A percentile compares a stretch with the other conserved stretches of the same genome.
phyloP scores from a whole-genome alignment of 2,113 vertebrate species.

The Mungos mungo region DNA sequence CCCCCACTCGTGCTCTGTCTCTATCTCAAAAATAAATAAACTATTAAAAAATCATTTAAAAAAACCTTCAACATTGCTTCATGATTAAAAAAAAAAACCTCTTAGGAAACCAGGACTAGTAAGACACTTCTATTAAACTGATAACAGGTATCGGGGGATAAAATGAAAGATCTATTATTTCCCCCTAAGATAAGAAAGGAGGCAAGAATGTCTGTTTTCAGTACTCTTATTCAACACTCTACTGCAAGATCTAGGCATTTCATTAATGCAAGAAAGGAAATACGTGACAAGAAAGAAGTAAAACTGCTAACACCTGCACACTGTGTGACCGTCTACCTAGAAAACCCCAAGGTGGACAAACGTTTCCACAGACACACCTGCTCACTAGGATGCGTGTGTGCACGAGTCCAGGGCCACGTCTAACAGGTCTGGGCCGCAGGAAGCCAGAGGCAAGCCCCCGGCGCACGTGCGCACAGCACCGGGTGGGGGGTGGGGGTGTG shows the following conservation, averaged over 20 bases:
- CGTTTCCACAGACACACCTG: background rate
- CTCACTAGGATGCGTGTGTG: background rate
- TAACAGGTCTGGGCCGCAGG: background rate
- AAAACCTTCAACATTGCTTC: background rate
- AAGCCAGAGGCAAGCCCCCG: background rate
- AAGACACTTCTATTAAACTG: background rate
- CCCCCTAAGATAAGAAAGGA: background rate
- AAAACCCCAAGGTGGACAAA: background rate
- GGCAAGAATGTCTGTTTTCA: background rate
- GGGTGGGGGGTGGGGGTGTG: too few relatives aligned
- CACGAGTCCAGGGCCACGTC: background rate
- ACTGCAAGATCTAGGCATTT: background rate
- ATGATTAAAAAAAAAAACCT: background rate
- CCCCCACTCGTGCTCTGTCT: too few relatives aligned
- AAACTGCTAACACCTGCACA: background rate
- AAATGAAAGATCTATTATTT: background rate
- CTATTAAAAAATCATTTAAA: too few relatives aligned
- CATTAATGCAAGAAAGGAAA: background rate
- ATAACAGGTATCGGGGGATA: too few relatives aligned
- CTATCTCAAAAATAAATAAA: too few relatives aligned
- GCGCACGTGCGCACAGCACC: too few relatives aligned
- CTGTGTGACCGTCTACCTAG: background rate
- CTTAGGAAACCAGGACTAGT: background rate
- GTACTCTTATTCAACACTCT: background rate
- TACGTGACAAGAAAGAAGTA: background rate